Evolutionary conservation across 2,113 vertebrate genomes (phyloP).

Genomic region (Lophotis ruficrista): DNA sequence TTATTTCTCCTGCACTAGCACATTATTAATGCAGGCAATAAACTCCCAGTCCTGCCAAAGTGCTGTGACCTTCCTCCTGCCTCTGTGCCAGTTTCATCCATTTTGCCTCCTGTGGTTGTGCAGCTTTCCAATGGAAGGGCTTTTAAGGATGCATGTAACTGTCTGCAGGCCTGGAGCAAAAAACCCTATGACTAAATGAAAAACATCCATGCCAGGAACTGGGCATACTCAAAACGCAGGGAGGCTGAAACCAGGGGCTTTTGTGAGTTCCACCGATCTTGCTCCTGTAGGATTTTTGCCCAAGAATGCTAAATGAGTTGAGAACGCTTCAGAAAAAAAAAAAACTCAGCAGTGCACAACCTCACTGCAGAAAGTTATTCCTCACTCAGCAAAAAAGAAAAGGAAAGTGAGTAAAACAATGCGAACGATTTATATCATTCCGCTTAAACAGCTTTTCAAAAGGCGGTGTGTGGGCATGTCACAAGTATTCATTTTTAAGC

Average conservation of each 20-base stretch:
- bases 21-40: neutral
- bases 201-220: neutral
- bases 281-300: neutral
- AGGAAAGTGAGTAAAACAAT: slow-evolving; percentile 23
- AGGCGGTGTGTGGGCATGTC: neutral
- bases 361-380: neutral
- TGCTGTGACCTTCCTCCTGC: neutral
- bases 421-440: neutral
- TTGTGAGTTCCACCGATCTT: neutral
- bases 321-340: neutral
- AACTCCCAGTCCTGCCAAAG: neutral
- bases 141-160: neutral
- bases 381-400: slow-evolving; percentile 10
- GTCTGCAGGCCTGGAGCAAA: neutral
- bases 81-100: neutral
- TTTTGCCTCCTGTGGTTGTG: neutral
- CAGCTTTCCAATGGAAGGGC: neutral
- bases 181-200: neutral
- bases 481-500: neutral
- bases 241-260: neutral
- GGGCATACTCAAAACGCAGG: neutral
- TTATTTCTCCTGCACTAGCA: neutral
- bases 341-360: neutral
- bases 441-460: slow-evolving; percentile 1
- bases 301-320: neutral